Base-by-base conservation (phyloP, 2,797 vertebrate species). In the Melopsittacus undulatus region DNA sequence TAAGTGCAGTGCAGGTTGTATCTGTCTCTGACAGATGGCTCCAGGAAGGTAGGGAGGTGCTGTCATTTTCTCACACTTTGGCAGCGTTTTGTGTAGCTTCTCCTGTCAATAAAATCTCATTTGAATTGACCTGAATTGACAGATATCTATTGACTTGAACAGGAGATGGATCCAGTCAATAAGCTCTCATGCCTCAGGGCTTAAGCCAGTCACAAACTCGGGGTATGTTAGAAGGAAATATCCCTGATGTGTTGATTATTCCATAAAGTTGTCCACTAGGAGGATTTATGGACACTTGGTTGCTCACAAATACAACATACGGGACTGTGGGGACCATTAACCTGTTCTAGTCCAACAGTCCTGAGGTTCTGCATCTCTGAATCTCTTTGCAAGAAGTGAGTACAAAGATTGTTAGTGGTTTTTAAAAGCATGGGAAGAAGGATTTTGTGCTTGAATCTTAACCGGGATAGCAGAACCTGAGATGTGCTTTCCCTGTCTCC, bases 61-160 rank as follows among this genome's bases (percentile, higher is more conserved):
- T 87, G 91, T 87, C 78, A 8, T 74, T 89, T 90, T 77, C 94
- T 94, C 90, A 77, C 90, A 57, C 87, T 94, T 70, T 14, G 80
- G 89, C 80, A 95, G 45, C 59, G 17, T 70, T 93, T 91, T 79
- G 48, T 77, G 74, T 48, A 72, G 88, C 94, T 89, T 76, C 80
- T 79, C 52, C 46, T 90, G 95, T 96, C 96, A 49, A 92, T 95
- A 92, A 87, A 93, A 90, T 78, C 81, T 90, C 81, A 27, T 85
- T 95, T 84, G 83, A 77, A 97, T 97, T 95, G 94, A 95, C 74
- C 81, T 67, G 93, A 95, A 97, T 95, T 93, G 95, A 87, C 90
- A 89, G 95, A 38, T 72, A 89, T 49, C 78, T 92, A 93, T 92
- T 78, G 96, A 85, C 86, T 89, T 26, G 42, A 83, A 26, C 86